A percentile compares a stretch with the other conserved stretches of the same genome.
phyloP scores from a whole-genome alignment of 1,140 invertebrate species.

The Neelides sp. region DNA sequence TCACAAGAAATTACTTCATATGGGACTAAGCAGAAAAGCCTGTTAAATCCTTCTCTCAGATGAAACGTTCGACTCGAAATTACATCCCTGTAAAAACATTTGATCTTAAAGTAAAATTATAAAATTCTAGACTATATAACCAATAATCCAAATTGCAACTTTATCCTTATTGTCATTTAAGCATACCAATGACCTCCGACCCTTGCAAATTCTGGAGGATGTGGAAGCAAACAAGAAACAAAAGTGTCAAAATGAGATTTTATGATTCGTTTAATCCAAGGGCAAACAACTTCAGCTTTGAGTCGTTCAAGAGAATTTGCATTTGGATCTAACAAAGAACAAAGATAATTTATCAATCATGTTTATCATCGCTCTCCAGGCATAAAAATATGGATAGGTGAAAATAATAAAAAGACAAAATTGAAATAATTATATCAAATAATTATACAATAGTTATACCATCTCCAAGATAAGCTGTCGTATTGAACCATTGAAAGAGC shows the following conservation, averaged over 20 bases:
- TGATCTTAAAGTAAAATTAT: background rate
- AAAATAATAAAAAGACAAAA: background rate
- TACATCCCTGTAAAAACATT: constrained; percentile 52
- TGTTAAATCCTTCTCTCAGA: constrained; percentile 80
- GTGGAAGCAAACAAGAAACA: constrained; percentile 69
- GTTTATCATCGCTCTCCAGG: too few relatives aligned
- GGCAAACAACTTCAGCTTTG: constrained; percentile 85
- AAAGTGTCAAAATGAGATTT: constrained; percentile 76
- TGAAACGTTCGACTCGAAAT: constrained; percentile 79
- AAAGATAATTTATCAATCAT: constrained; percentile 9
- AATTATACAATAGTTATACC: too few relatives aligned
- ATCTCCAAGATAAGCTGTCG: constrained; percentile 89
- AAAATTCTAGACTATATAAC: constrained; percentile 7
- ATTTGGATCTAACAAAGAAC: constrained; percentile 50
- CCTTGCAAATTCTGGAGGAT: constrained; percentile 75
- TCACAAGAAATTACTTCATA: constrained; percentile 93
- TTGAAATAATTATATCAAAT: constrained; percentile 12
- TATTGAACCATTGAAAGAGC: constrained; percentile 98
- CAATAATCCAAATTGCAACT: background rate
- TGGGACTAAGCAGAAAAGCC: constrained; percentile 88
- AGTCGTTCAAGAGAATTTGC: constrained; percentile 77
- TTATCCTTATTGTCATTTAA: background rate
- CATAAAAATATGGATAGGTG: too few relatives aligned
- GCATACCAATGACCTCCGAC: constrained; percentile 84
- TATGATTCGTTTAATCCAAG: constrained; percentile 75